A percentile compares a stretch with the other conserved stretches of the same genome.
Conservation (phyloP, 2,888 invertebrate species). For the Drosophila prolongata region DNA sequence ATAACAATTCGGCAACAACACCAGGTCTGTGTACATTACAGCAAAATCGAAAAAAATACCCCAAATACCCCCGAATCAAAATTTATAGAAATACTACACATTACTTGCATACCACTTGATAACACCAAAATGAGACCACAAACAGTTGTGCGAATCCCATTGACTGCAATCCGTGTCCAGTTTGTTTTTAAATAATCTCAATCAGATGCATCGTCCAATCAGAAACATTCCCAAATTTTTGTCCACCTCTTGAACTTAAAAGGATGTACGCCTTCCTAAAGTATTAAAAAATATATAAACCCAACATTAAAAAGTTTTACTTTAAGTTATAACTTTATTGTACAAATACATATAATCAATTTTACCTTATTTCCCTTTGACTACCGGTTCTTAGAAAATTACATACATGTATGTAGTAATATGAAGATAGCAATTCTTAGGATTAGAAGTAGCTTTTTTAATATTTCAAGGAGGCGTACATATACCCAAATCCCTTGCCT, state of each 20-base stretch:
- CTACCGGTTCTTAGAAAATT: no score
- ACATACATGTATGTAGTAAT: no score
- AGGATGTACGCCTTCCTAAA: neutral
- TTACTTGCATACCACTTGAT: conserved; percentile 7
- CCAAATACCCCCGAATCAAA: conserved; percentile 16
- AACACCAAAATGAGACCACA: conserved; percentile 21
- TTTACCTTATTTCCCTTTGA: no score
- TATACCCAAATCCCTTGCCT: conserved; percentile 42
- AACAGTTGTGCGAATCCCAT: conserved; percentile 1
- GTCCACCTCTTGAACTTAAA: neutral
- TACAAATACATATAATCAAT: no score
- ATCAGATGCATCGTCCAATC: conserved; percentile 1
- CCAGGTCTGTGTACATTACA: conserved; percentile 84
- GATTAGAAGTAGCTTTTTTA: neutral
- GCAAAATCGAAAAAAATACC: conserved; percentile 53
- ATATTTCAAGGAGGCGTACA: conserved; percentile 6
- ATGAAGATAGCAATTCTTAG: neutral
- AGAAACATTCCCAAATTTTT: neutral
- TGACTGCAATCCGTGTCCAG: conserved; percentile 11
- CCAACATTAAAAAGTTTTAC: no score
- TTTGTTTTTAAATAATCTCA: conserved; percentile 14
- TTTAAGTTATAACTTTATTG: no score
- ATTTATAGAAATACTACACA: conserved; percentile 36
- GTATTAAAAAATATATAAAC: neutral
- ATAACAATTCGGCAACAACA: conserved; percentile 85